Percentiles rank a stretch among this genome's conserved stretches.
Conservation (phyloP, 2,113 vertebrate species). For the Oncorhynchus keta region DNA sequence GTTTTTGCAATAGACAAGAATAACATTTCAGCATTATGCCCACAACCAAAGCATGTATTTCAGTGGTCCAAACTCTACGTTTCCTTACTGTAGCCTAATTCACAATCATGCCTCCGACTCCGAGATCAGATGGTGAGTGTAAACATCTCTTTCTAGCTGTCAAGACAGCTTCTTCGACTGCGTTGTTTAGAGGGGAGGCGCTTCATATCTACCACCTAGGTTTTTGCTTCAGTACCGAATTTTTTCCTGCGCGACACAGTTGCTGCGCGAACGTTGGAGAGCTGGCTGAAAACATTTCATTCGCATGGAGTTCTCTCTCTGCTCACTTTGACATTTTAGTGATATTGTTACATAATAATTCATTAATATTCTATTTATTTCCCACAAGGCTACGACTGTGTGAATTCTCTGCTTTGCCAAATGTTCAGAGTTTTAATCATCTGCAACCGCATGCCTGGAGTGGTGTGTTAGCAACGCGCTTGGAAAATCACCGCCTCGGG, state of each 20-base stretch:
- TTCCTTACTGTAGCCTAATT: no score
- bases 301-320: constrained; percentile 22
- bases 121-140: background rate
- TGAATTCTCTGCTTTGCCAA: constrained; percentile 11
- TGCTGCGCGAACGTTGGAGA: constrained; percentile 11
- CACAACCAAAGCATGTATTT: no score
- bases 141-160: background rate
- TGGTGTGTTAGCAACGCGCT: constrained; percentile 30
- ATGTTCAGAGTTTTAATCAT: constrained; percentile 31
- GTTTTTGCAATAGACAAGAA: no score
- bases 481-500: constrained; percentile 39
- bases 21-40: no score
- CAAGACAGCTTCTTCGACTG: background rate
- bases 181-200: constrained; percentile 42
- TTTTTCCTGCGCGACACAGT: constrained; percentile 28
- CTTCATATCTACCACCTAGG: constrained; percentile 19
- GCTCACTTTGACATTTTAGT: background rate
- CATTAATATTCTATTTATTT: constrained; percentile 9
- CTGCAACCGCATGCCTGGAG: constrained; percentile 20
- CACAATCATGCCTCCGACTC: no score
- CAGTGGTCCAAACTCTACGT: no score
- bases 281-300: background rate
- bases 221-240: constrained; percentile 21
- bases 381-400: background rate
- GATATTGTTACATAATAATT: background rate